Base-by-base conservation (phyloP, 2,888 invertebrate species). In the Drosophila bunnanda region DNA sequence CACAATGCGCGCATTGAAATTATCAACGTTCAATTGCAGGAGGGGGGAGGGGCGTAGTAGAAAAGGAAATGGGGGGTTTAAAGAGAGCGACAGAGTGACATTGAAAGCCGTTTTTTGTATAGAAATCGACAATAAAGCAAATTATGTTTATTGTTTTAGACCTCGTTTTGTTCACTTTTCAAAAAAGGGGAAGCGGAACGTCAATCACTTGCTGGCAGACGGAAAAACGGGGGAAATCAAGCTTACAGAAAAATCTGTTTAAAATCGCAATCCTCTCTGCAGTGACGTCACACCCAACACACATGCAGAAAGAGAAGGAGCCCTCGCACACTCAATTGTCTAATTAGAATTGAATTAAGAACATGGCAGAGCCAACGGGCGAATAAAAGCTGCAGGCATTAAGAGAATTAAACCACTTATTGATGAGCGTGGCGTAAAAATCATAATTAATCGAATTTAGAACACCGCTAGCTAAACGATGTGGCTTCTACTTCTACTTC, bases 391-490 rank as follows among this genome's bases (percentile, higher is more conserved):
- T 39, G 46, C 60, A 74, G 17, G 25, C 17, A 75, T 36, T 67
- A 34, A 17, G 44, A 43, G 64, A 55, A 69, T 59, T 30, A 76
- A 69, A 43, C 50, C 58, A 80, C 64, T 78, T 76, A 66, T 78
- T 67, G 66, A 70, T 77, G 71, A 36, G 55, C 66, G 43, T 61
- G 39, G 75, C 75, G 55, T 72, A 52, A 73, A 77, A 77, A 55
- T 74, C 80, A 88, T 82, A 82, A 80, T 88, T 82, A 80, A 82
- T 83, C 76, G 87, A 85, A 82, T 78, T 80, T 82, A 86, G 87
- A 82, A 83, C 87, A 88, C 65, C 71, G 86, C 83, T 77, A 85
- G 67, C 73, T 76, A 55, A 67, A 77, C 55, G 62, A 55, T 70
- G 64, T 62, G 57, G 54, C 69, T 77, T 39, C 78, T 52, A 61